A percentile compares a stretch with the other conserved stretches of the same genome.
Conservation (phyloP, 2,113 vertebrate genomes). For the Serilophus lunatus region DNA sequence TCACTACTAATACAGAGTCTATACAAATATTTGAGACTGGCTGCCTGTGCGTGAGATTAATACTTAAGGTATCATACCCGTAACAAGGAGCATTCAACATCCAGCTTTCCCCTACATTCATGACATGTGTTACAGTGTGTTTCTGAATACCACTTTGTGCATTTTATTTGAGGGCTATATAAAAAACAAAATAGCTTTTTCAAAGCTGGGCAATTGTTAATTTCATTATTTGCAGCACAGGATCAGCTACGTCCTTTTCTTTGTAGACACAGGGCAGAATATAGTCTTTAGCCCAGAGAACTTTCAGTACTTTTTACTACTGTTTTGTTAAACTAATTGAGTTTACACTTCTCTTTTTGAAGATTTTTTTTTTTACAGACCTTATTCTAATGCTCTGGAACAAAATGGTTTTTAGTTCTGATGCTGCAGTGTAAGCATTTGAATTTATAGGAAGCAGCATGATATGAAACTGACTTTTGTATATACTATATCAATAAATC, state of each 20-base stretch:
- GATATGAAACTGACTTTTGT: neutral
- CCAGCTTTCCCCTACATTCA: neutral
- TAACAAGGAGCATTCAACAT: neutral
- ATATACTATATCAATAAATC: neutral
- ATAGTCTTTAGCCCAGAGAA: neutral
- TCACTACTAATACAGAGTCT: neutral
- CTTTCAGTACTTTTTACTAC: neutral
- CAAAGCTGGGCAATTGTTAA: neutral
- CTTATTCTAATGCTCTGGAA: neutral
- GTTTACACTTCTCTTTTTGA: neutral
- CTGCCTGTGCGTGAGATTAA: neutral
- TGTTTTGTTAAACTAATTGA: neutral
- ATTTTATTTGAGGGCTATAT: neutral
- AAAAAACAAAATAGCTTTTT: neutral
- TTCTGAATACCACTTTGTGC: neutral
- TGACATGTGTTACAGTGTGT: neutral
- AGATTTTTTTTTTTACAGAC: neutral
- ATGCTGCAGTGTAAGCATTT: neutral
- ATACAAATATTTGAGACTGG: neutral
- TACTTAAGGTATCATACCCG: neutral
- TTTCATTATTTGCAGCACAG: neutral
- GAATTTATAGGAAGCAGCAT: neutral
- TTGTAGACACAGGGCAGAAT: neutral
- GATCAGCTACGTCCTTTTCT: neutral
- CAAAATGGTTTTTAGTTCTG: neutral